Evolutionary conservation across 1,140 invertebrate genomes (phyloP).

Genomic region (Tetragonula clypearis): DNA sequence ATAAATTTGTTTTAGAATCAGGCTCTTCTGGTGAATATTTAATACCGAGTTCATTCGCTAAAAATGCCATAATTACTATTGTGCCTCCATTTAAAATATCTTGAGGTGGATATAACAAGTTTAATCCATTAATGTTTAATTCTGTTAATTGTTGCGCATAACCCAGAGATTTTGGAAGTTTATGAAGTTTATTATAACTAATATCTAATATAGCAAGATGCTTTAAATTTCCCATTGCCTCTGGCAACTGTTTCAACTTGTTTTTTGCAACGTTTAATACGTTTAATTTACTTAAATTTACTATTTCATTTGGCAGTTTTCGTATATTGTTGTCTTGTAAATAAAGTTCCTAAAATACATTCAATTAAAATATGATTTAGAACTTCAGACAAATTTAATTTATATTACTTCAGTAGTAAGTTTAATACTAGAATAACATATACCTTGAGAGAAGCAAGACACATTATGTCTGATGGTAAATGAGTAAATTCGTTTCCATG

Average conservation of each 20-base stretch:
- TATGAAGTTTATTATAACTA: slow-evolving; percentile 83
- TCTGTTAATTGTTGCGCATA: slow-evolving; percentile 82
- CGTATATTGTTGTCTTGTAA: slow-evolving; percentile 85
- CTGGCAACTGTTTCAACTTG: slow-evolving; percentile 85
- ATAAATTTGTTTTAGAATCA: slow-evolving; percentile 59
- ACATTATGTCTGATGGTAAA: slow-evolving; percentile 84
- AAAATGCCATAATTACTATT: slow-evolving; percentile 86
- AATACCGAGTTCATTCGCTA: slow-evolving; percentile 80
- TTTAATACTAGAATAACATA: background rate
- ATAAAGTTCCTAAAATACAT: slow-evolving; percentile 84
- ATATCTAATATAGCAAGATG: slow-evolving; percentile 83
- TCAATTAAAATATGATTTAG: slow-evolving; percentile 11
- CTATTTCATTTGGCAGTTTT: slow-evolving; percentile 86
- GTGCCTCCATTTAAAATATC: slow-evolving; percentile 84
- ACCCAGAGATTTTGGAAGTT: slow-evolving; percentile 85
- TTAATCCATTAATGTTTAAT: slow-evolving; percentile 84
- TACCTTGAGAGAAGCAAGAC: slow-evolving; percentile 85
- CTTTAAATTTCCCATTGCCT: slow-evolving; percentile 84
- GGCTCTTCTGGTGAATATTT: slow-evolving; percentile 72
- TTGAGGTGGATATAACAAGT: slow-evolving; percentile 85
- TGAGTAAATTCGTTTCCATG: slow-evolving; percentile 86
- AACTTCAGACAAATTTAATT: slow-evolving; percentile 1
- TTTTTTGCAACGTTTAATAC: slow-evolving; percentile 88
- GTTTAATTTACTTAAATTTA: slow-evolving; percentile 84
- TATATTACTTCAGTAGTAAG: background rate